Evolutionary conservation across 2,888 invertebrate species (phyloP).

Genomic region (Stratiomys singularior): DNA sequence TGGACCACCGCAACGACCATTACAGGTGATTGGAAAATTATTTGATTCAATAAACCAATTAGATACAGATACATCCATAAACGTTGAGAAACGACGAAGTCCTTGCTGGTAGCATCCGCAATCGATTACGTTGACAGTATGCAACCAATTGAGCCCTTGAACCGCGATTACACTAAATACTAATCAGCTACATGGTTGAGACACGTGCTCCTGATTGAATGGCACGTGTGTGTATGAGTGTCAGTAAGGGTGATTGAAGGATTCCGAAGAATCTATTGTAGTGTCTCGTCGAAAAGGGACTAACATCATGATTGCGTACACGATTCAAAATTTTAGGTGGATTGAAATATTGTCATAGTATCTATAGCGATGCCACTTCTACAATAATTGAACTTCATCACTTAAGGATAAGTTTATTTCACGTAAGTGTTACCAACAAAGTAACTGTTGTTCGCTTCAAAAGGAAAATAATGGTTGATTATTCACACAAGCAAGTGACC

Average conservation of each 20-base stretch:
- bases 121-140: background rate
- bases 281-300: background rate
- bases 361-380: background rate
- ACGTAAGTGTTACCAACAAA: background rate
- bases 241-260: background rate
- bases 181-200: conserved; percentile 64
- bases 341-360: conserved; percentile 18
- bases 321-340: conserved; percentile 10
- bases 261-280: background rate
- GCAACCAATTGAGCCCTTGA: conserved; percentile 31
- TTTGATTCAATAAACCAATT: conserved; percentile 47
- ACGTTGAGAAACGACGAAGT: background rate
- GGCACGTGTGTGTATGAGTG: conserved; percentile 62
- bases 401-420: background rate
- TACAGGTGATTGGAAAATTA: conserved; percentile 73
- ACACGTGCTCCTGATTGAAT: conserved; percentile 63
- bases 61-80: conserved; percentile 15
- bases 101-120: background rate
- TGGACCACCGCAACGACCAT: conserved; percentile 83
- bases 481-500: too few species aligned
- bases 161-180: conserved; percentile 38
- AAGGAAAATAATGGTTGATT: too few species aligned
- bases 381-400: background rate
- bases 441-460: too few species aligned
- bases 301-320: background rate